A percentile compares a stretch with the other conserved stretches of the same genome.
phyloP scores from a whole-genome alignment of 2,888 invertebrate species.

The Quadroppia sp. region DNA sequence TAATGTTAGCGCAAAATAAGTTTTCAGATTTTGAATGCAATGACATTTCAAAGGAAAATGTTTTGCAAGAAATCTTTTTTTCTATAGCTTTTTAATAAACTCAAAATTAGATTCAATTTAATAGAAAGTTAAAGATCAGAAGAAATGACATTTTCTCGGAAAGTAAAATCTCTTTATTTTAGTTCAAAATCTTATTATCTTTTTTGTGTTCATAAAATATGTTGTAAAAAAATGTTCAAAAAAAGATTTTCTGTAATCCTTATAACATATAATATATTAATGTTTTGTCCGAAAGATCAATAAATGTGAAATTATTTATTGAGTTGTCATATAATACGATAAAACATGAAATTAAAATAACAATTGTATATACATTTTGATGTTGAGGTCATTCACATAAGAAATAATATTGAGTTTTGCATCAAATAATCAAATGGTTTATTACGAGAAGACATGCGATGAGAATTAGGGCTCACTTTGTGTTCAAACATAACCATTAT shows the following conservation, averaged over 20 bases:
- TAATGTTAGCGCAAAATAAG: constrained; percentile 11
- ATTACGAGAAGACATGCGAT: constrained; percentile 22
- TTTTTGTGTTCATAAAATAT: no score
- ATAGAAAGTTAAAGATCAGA: not conserved
- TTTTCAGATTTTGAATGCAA: constrained; percentile 5
- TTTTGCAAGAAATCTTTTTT: constrained; percentile 11
- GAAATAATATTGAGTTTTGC: constrained; percentile 5
- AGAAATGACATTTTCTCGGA: not conserved
- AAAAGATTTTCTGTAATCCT: no score
- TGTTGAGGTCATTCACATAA: not conserved
- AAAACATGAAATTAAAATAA: not conserved
- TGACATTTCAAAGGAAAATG: constrained; percentile 29
- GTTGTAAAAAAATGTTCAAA: no score
- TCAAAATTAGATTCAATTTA: not conserved
- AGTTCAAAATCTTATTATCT: no score
- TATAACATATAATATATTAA: no score
- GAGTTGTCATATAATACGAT: not conserved
- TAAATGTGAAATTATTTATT: no score
- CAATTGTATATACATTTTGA: not conserved
- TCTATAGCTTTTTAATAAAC: not conserved
- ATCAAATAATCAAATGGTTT: constrained; percentile 32
- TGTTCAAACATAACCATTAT: not conserved
- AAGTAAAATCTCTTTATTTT: not conserved
- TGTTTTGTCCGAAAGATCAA: no score
- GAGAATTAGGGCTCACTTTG: constrained; percentile 20